Evolutionary conservation across 2,797 vertebrate genomes (phyloP).

Genomic region (Neosilurus mollespiculum): DNA sequence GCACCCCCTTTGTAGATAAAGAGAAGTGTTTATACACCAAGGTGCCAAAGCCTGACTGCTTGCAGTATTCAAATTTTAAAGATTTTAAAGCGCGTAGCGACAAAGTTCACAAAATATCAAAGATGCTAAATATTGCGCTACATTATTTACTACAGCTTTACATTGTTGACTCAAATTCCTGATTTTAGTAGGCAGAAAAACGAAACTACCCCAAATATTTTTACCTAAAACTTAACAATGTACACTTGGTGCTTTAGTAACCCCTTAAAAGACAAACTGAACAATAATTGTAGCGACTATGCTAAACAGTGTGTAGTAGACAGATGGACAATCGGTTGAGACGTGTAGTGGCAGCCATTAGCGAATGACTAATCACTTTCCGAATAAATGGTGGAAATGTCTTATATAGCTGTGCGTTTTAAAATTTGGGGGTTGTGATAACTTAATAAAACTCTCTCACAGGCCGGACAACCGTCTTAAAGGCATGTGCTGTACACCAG

Average conservation of each 20-base stretch:
- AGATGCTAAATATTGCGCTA: neutral
- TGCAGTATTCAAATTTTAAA: neutral
- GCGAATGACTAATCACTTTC: constrained; percentile 61
- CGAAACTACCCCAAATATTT: neutral
- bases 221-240: neutral
- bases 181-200: neutral
- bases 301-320: constrained; percentile 17
- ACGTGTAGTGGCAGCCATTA: constrained; percentile 59
- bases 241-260: neutral
- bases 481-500: constrained; percentile 13
- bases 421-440: constrained; percentile 68
- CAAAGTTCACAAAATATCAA: neutral
- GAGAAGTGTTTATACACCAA: neutral
- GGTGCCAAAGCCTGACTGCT: too few relatives aligned
- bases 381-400: constrained; percentile 54
- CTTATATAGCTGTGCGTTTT: constrained; percentile 54
- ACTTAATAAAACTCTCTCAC: constrained; percentile 65
- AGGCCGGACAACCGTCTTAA: constrained; percentile 60
- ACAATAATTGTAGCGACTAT: neutral
- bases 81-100: neutral
- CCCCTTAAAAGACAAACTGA: neutral
- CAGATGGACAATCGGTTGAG: constrained; percentile 67
- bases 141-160: neutral
- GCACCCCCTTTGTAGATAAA: too few relatives aligned
- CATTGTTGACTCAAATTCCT: neutral